Conservation (phyloP, 2,113 vertebrate species). For the Corythoichthys haematopterus region DNA sequence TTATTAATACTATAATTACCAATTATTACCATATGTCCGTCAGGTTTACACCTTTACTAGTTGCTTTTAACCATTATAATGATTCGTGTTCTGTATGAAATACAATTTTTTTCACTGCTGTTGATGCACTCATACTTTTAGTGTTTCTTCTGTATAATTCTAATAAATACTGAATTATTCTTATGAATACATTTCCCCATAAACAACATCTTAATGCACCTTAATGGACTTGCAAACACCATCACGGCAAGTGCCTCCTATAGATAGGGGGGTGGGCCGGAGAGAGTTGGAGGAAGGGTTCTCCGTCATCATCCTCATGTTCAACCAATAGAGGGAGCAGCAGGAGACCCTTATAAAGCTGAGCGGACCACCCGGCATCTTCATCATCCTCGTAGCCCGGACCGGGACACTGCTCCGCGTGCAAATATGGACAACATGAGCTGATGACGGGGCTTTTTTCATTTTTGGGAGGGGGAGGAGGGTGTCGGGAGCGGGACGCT, state of each 20-base stretch:
- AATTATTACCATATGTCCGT: too few species aligned
- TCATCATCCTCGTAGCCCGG: background rate
- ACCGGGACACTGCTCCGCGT: background rate
- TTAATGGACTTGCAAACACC: background rate
- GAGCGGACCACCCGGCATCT: conserved; percentile 18
- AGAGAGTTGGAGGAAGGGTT: background rate
- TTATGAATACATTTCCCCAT: background rate
- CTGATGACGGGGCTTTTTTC: background rate
- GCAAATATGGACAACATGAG: background rate
- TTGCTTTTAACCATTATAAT: too few species aligned
- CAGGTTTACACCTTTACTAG: too few species aligned
- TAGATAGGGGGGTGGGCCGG: background rate
- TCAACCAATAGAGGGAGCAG: conserved; percentile 40
- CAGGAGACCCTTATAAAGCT: conserved; percentile 34
- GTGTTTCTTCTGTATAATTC: too few species aligned
- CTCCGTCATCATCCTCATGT: conserved; percentile 26
- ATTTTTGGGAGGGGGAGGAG: background rate
- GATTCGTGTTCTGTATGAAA: too few species aligned
- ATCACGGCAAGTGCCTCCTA: too few species aligned
- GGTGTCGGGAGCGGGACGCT: background rate
- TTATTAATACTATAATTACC: too few species aligned
- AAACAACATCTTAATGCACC: background rate
- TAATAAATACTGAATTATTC: background rate
- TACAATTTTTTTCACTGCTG: too few species aligned
- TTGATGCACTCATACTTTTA: too few species aligned